phyloP scores from a whole-genome alignment of 2,797 vertebrate genomes.

The Cheirogaleus major region DNA sequence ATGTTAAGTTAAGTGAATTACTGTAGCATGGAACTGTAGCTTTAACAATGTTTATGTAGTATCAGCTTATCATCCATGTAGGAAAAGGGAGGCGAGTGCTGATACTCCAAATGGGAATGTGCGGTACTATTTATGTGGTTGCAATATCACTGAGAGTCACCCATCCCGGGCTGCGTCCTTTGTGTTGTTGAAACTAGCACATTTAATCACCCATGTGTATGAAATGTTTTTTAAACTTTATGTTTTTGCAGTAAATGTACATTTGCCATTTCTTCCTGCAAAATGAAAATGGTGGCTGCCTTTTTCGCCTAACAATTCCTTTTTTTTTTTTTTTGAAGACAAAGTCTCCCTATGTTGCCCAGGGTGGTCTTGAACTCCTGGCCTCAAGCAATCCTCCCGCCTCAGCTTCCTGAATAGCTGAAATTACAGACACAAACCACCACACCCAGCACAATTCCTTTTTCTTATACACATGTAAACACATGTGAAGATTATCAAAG shows the following conservation, averaged over 20 bases:
- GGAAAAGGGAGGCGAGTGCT: slow-evolving; percentile 77
- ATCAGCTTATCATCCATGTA: slow-evolving; percentile 89
- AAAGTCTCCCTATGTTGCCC: background rate
- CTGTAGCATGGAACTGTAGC: slow-evolving; percentile 93
- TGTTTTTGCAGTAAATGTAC: slow-evolving; percentile 79
- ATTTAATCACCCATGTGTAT: slow-evolving; percentile 69
- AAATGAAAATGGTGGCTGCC: slow-evolving; percentile 42
- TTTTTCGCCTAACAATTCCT: slow-evolving; percentile 13
- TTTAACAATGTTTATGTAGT: slow-evolving; percentile 91
- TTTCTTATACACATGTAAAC: slow-evolving; percentile 48
- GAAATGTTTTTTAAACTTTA: slow-evolving; percentile 65
- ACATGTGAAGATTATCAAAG: background rate
- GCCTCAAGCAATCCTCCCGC: background rate
- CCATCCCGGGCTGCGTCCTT: slow-evolving; percentile 73
- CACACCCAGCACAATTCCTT: background rate
- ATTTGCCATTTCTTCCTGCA: slow-evolving; percentile 71
- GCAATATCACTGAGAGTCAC: slow-evolving; percentile 83
- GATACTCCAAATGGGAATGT: slow-evolving; percentile 84
- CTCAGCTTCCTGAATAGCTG: no score
- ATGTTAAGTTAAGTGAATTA: slow-evolving; percentile 95
- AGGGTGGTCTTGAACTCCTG: background rate
- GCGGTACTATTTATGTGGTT: slow-evolving; percentile 83
- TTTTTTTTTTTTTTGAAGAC: background rate
- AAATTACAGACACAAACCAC: background rate
- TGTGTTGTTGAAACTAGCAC: slow-evolving; percentile 76